Base-by-base conservation (phyloP, 2,888 invertebrate species). In the Emmelina monodactyla region DNA sequence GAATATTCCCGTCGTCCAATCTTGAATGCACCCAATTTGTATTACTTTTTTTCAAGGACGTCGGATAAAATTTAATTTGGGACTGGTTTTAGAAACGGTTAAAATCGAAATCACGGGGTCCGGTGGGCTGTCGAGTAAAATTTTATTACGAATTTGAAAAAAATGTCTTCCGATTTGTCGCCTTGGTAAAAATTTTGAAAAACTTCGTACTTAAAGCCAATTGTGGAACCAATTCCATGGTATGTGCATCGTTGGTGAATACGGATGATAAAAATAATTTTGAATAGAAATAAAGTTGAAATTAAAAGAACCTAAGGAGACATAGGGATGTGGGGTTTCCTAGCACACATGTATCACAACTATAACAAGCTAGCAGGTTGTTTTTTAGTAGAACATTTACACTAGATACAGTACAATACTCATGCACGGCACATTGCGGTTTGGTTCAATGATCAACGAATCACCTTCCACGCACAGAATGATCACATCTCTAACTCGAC, bases 361-460 rank as follows among this genome's bases (percentile, higher is more conserved):
- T 76, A 78, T 60, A 71, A 71, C 72, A 78, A 79, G 79, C 79
- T 71, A 65, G 75, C 76, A 75, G 57, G 60, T 64, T 51, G 46
- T 57, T 51, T 56, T 64, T 61, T 55, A 64, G 61, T 55, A 55
- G 62, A 72, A 69, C 72, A 62, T 68, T 66, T 66, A 61, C 72
- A 76, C 75, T 62, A 66, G 54, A 72, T 69, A 75, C 72, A 75
- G 58, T 71, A 78, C 75, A 72, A 49, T 60, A 62, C 51, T 70
- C 78, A 78, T 78, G 78, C 78, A 76, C 68, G 73, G 68, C 68
- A 67, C 64, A 59, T 71, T 78, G 78, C 62, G 66, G 69, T 73
- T 67, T 78, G 78, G 78, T 76, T 78, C 78, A 73, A 78, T 70
- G 75, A 67, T 58, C 51, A 62, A 59, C 55, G 50, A 47, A 40